Conservation (phyloP, 2,888 invertebrate species). For the Drosophila buzzatii region DNA sequence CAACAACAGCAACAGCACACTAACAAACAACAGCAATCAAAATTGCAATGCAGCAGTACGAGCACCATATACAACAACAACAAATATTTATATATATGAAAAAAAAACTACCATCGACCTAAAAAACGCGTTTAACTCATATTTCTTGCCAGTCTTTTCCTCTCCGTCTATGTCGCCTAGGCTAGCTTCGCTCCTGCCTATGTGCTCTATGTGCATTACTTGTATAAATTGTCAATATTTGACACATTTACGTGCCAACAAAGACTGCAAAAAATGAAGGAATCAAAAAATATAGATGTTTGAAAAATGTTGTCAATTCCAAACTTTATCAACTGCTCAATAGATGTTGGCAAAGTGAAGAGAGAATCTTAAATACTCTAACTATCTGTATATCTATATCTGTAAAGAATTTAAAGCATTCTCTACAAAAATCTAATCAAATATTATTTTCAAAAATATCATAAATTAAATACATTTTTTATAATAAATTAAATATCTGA, state of each 20-base stretch:
- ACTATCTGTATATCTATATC: neutral
- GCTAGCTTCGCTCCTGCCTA: constrained; percentile 24
- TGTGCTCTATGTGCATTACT: constrained; percentile 52
- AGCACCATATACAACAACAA: constrained; percentile 43
- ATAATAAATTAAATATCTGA: constrained; percentile 53
- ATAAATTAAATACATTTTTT: constrained; percentile 68
- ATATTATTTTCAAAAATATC: constrained; percentile 34
- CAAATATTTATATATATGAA: constrained; percentile 3
- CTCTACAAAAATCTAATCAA: constrained; percentile 36
- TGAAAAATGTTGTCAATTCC: constrained; percentile 27
- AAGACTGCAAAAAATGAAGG: constrained; percentile 37
- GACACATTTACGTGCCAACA: constrained; percentile 76
- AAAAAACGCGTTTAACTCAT: constrained; percentile 79
- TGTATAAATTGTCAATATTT: constrained; percentile 80
- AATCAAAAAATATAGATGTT: constrained; percentile 13
- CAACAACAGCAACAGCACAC: constrained; percentile 56
- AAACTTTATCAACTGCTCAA: constrained; percentile 46
- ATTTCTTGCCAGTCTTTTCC: constrained; percentile 65
- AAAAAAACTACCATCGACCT: constrained; percentile 62
- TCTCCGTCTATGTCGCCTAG: constrained; percentile 26
- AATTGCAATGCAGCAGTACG: constrained; percentile 55
- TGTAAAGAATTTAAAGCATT: neutral
- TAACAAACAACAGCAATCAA: constrained; percentile 70
- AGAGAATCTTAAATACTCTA: constrained; percentile 16
- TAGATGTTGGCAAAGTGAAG: neutral